phyloP scores from a whole-genome alignment of 2,888 invertebrate species.

The Heteromurus nitidus region DNA sequence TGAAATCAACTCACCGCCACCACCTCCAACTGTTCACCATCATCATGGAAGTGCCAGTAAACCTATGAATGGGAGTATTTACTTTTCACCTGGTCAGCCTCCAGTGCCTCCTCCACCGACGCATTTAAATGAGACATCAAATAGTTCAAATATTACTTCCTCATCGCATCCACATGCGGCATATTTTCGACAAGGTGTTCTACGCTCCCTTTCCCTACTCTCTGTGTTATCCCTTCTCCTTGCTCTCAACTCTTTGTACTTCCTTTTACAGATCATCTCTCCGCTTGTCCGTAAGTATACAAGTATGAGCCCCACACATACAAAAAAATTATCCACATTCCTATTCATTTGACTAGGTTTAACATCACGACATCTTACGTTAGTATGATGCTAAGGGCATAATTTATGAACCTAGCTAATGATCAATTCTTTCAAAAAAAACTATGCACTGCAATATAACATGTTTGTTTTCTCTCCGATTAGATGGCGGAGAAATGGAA shows the following conservation, averaged over 20 bases:
- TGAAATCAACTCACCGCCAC: conserved; percentile 58
- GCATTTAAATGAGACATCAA: conserved; percentile 69
- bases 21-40: conserved; percentile 53
- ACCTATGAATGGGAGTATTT: conserved; percentile 72
- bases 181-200: conserved; percentile 71
- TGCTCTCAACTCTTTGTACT: conserved; percentile 72
- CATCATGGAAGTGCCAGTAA: conserved; percentile 58
- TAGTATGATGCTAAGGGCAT: no score
- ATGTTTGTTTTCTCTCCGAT: no score
- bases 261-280: conserved; percentile 71
- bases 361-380: no score
- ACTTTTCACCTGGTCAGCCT: conserved; percentile 70
- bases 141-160: conserved; percentile 68
- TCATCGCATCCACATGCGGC: conserved; percentile 67
- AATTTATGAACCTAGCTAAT: no score
- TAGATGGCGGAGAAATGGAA: conserved; percentile 69
- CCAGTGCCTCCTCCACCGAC: conserved; percentile 66
- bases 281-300: conserved; percentile 70
- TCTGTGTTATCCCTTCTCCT: conserved; percentile 72
- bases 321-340: no score
- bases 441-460: no score
- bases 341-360: no score
- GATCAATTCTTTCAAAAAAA: no score
- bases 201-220: conserved; percentile 71
- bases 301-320: conserved; percentile 54